Evolutionary conservation across 2,888 invertebrate species (phyloP).

Genomic region (Chloroclysta siterata): DNA sequence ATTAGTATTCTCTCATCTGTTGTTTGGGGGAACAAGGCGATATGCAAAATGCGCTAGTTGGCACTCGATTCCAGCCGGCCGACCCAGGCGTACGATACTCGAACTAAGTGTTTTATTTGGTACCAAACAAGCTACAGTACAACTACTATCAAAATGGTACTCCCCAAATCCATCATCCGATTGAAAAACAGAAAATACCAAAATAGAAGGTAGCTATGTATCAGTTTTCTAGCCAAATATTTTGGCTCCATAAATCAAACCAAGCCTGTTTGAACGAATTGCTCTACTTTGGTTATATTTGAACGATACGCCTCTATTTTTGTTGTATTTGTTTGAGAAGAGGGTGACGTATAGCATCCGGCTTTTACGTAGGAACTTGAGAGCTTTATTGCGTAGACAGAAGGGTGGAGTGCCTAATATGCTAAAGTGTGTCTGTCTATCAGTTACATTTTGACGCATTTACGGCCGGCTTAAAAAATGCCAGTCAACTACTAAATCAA

Average conservation of each 20-base stretch:
- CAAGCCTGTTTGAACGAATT: conserved; percentile 31
- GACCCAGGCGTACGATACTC: too few relatives aligned
- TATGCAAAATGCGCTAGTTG: too few relatives aligned
- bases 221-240: conserved; percentile 51
- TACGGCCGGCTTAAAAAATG: too few relatives aligned
- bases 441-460: neutral
- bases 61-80: too few relatives aligned
- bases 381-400: conserved; percentile 16
- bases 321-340: conserved; percentile 25
- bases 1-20: too few relatives aligned
- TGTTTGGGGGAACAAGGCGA: too few relatives aligned
- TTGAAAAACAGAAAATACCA: conserved; percentile 42
- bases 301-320: conserved; percentile 31
- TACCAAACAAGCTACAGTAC: too few relatives aligned
- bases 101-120: too few relatives aligned
- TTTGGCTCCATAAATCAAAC: conserved; percentile 45
- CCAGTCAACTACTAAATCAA: too few relatives aligned
- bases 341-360: conserved; percentile 23
- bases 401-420: neutral
- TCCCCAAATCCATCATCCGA: conserved; percentile 43
- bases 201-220: conserved; percentile 32
- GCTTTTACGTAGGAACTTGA: conserved; percentile 14
- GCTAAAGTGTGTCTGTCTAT: neutral
- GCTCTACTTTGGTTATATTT: conserved; percentile 28
- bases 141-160: conserved; percentile 31